A percentile compares a stretch with the other conserved stretches of the same genome.
phyloP scores from a whole-genome alignment of 2,797 vertebrate genomes.

The Valencia hispanica region DNA sequence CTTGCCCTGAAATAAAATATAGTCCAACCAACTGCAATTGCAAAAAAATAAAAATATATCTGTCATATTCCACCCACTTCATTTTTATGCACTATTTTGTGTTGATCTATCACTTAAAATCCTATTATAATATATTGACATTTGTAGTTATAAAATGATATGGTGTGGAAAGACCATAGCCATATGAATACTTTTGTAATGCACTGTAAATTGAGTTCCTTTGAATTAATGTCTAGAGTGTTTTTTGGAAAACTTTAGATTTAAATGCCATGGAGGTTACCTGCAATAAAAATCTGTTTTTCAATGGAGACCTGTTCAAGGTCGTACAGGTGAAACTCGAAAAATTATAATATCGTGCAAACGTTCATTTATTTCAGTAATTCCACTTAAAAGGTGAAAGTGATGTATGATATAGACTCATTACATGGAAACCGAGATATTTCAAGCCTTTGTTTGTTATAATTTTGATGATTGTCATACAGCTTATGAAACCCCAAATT shows the following conservation, averaged over 20 bases:
- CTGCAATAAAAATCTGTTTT: neutral
- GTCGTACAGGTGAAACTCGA: too few relatives aligned
- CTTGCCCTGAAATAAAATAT: neutral
- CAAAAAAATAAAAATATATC: neutral
- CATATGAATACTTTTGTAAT: neutral
- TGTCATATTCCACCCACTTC: neutral
- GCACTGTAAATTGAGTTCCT: neutral
- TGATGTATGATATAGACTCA: too few relatives aligned
- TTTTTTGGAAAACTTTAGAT: neutral
- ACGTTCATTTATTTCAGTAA: too few relatives aligned
- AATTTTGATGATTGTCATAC: too few relatives aligned
- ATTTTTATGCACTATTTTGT: neutral
- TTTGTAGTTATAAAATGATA: neutral
- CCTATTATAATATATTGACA: neutral
- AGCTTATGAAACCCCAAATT: too few relatives aligned
- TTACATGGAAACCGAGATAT: too few relatives aligned
- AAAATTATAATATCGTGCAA: too few relatives aligned
- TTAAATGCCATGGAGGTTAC: neutral
- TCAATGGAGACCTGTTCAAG: neutral
- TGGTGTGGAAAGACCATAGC: neutral
- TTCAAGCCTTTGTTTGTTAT: too few relatives aligned
- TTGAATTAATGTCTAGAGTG: neutral
- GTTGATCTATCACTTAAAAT: neutral
- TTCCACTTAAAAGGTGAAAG: too few relatives aligned
- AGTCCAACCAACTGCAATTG: neutral